phyloP scores from a whole-genome alignment of 2,797 vertebrate species.

The Lacerta agilis region DNA sequence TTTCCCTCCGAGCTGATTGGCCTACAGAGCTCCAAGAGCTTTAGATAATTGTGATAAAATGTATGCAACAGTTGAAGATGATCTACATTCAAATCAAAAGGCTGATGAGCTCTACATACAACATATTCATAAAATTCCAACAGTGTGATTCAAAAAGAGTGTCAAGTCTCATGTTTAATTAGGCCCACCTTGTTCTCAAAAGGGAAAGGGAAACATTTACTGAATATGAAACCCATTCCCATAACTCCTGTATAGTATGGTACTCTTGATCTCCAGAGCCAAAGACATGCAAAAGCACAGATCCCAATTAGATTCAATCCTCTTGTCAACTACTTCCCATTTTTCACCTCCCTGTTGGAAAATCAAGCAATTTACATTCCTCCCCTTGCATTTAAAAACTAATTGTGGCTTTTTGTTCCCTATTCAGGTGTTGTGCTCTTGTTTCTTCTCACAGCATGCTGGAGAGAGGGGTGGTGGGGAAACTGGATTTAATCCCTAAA shows the following conservation, averaged over 20 bases:
- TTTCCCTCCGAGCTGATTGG: not conserved
- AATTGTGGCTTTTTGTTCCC: constrained; percentile 61
- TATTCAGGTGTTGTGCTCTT: constrained; percentile 54
- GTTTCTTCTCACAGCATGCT: constrained; percentile 40
- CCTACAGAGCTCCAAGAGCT: not conserved
- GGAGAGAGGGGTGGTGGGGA: constrained; percentile 14
- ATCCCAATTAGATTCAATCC: constrained; percentile 8
- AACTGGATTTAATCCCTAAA: constrained; percentile 65
- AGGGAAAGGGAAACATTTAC: not conserved
- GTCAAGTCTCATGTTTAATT: not conserved
- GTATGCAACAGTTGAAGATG: no score
- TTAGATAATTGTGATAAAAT: not conserved
- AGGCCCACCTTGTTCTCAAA: not conserved
- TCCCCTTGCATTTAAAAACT: constrained; percentile 58
- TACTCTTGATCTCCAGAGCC: not conserved
- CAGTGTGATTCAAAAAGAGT: not conserved
- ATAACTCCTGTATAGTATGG: not conserved
- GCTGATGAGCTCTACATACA: not conserved
- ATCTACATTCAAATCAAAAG: not conserved
- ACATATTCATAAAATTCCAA: not conserved
- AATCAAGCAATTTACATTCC: constrained; percentile 61
- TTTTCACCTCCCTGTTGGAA: not conserved
- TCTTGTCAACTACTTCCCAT: not conserved
- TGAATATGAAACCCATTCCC: not conserved
- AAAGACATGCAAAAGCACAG: not conserved